Percentiles rank a stretch among this genome's conserved stretches.
Conservation (phyloP, 2,888 invertebrate species). For the Troides helena region DNA sequence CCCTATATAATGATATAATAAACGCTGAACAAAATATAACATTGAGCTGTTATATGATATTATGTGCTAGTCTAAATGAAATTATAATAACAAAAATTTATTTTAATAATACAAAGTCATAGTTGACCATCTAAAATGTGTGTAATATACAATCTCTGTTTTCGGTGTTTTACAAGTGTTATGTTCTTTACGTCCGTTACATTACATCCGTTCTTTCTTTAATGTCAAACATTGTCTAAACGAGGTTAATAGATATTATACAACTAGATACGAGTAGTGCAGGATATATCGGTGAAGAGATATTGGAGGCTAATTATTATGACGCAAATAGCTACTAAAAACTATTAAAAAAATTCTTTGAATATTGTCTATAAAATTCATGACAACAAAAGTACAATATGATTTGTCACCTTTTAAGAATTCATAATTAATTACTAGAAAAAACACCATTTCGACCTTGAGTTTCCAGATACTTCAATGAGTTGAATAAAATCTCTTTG, state of each 20-base stretch:
- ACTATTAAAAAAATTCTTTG: too few relatives aligned
- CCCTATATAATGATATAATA: too few relatives aligned
- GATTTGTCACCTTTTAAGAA: too few relatives aligned
- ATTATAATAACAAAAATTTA: background rate
- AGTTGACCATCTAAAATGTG: background rate
- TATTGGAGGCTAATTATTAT: background rate
- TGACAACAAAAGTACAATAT: too few relatives aligned
- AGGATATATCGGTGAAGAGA: background rate
- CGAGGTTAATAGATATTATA: background rate
- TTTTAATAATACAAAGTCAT: background rate
- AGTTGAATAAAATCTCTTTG: background rate
- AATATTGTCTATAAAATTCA: too few relatives aligned
- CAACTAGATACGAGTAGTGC: too few relatives aligned
- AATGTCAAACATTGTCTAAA: background rate
- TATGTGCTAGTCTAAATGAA: background rate
- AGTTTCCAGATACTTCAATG: background rate
- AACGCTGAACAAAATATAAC: too few relatives aligned
- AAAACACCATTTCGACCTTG: background rate
- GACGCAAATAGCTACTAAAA: too few relatives aligned
- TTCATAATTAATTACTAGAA: too few relatives aligned
- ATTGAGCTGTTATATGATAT: too few relatives aligned
- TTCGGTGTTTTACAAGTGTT: background rate
- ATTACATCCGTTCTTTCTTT: background rate
- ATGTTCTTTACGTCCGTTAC: background rate
- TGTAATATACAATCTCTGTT: background rate